Evolutionary conservation across 2,113 vertebrate genomes (phyloP).

Genomic region (Planiliza haematocheilus): DNA sequence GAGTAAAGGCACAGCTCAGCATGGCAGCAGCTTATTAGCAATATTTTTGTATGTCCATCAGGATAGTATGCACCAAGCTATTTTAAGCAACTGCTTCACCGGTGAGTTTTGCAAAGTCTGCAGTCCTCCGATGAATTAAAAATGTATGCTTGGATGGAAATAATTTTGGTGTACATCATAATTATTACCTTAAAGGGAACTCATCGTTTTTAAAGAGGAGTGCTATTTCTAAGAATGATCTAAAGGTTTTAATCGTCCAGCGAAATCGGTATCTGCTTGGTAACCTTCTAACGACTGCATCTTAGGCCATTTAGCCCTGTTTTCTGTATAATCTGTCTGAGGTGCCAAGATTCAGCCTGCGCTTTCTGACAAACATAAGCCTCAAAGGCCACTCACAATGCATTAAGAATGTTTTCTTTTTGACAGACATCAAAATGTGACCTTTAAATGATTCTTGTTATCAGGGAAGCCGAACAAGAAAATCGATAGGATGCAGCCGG

Average conservation of each 20-base stretch:
- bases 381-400: conserved; percentile 76
- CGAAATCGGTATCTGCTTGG: conserved; percentile 30
- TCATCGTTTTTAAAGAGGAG: conserved; percentile 49
- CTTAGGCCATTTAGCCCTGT: conserved; percentile 48
- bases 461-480: conserved; percentile 77
- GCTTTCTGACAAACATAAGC: conserved; percentile 74
- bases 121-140: conserved; percentile 78
- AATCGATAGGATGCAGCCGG: conserved; percentile 79
- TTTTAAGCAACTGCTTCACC: conserved; percentile 74
- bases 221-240: conserved; percentile 52
- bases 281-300: conserved; percentile 16
- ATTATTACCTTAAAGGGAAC: conserved; percentile 74
- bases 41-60: conserved; percentile 69
- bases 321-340: conserved; percentile 64
- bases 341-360: conserved; percentile 64
- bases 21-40: conserved; percentile 56
- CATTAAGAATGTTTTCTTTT: conserved; percentile 81
- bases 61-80: conserved; percentile 59
- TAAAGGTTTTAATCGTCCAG: conserved; percentile 34
- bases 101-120: conserved; percentile 70
- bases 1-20: conserved; percentile 51
- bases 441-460: conserved; percentile 84
- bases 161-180: conserved; percentile 71
- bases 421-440: conserved; percentile 83
- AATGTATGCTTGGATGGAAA: conserved; percentile 74